phyloP scores from a whole-genome alignment of 2,113 vertebrate genomes.

The Ranitomeya variabilis region DNA sequence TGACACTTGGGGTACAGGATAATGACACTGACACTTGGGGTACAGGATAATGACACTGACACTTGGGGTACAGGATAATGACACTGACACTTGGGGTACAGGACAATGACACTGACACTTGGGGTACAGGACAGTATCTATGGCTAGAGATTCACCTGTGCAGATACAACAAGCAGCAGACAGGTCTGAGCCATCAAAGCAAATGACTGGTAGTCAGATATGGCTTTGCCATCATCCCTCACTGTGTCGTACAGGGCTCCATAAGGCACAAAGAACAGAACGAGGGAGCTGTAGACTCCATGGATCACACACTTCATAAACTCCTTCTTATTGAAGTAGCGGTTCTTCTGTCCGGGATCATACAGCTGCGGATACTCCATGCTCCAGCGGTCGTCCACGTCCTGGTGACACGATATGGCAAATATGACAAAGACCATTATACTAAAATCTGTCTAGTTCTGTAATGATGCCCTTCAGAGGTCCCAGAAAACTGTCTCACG shows the following conservation, averaged over 20 bases:
- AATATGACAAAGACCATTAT: not conserved
- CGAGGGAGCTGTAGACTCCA: constrained; percentile 90
- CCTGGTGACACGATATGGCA: constrained; percentile 70
- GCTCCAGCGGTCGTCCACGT: constrained; percentile 91
- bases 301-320: constrained; percentile 83
- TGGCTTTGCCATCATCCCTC: constrained; percentile 84
- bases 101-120: not conserved
- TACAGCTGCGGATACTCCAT: constrained; percentile 88
- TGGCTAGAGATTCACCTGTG: constrained; percentile 76
- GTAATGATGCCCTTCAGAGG: not conserved
- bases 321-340: constrained; percentile 85
- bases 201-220: constrained; percentile 92
- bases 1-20: no score
- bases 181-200: constrained; percentile 87
- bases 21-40: no score
- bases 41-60: no score
- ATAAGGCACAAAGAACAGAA: constrained; percentile 92
- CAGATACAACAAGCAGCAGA: constrained; percentile 82
- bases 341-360: constrained; percentile 84
- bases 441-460: not conserved
- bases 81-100: not conserved
- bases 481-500: not conserved
- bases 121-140: no score
- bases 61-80: not conserved
- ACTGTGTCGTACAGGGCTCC: constrained; percentile 80